phyloP scores from a whole-genome alignment of 2,113 vertebrate species.

The Perca fluviatilis region DNA sequence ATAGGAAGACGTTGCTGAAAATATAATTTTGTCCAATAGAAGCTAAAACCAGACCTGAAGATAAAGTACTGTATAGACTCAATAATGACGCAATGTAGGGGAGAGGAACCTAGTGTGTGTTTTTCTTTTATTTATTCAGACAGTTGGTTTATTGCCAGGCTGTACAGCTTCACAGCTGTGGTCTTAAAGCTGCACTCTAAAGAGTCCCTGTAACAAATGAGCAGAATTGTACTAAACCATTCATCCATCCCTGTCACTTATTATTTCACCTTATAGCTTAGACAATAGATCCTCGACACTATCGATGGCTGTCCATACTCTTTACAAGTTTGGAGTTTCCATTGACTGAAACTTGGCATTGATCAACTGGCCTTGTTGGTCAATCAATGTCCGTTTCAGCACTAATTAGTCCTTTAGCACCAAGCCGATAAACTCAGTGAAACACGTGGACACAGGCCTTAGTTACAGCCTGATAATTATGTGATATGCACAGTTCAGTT shows the following conservation, averaged over 20 bases:
- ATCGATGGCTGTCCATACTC: constrained; percentile 16
- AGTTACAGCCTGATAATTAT: constrained; percentile 46
- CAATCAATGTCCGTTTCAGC: constrained; percentile 74
- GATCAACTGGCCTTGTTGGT: constrained; percentile 68
- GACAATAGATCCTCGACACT: background rate
- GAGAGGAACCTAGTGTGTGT: background rate
- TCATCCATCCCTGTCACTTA: constrained; percentile 5
- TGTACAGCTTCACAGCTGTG: background rate
- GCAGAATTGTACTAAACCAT: constrained; percentile 10
- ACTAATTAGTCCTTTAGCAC: constrained; percentile 74
- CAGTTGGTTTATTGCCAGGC: background rate
- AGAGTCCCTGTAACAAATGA: constrained; percentile 7
- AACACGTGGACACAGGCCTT: constrained; percentile 37
- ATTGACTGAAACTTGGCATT: constrained; percentile 50
- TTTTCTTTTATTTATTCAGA: background rate
- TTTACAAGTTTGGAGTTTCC: constrained; percentile 40
- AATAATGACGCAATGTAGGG: background rate
- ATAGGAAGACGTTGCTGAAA: background rate
- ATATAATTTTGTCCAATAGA: background rate
- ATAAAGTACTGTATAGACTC: background rate
- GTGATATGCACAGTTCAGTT: constrained; percentile 30
- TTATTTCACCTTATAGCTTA: background rate
- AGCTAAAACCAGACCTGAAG: background rate
- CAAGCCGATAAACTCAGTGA: constrained; percentile 51
- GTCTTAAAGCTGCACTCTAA: constrained; percentile 12